Evolutionary conservation across 2,888 invertebrate species (phyloP), one percentile per base, ranked within the genome.

Genomic region (Drosophila trichaetosa): DNA sequence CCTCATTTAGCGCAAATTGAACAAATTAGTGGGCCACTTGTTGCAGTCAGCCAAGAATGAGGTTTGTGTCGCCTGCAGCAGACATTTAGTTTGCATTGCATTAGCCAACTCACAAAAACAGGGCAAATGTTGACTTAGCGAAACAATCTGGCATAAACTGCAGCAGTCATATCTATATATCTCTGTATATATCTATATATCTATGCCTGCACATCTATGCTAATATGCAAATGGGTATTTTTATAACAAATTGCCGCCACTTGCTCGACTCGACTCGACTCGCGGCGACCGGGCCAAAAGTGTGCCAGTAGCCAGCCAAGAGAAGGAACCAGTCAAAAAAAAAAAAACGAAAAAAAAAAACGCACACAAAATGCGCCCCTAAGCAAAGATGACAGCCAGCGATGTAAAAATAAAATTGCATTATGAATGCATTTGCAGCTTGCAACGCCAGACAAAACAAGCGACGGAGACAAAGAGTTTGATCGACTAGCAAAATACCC

Each of bases 371-470:
- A 40, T 65, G 24, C 31, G 57, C 61, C 63, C 38, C 69, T 24
- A 42, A 49, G 58, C 57, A 38, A 38, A 82, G 83, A 80, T 70
- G 83, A 83, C 78, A 86, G 79, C 54, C 59, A 67, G 46, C 72
- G 84, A 74, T 87, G 83, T 87, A 89, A 89, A 84, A 84, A 89
- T 89, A 84, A 89, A 84, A 89, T 89, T 89, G 87, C 84, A 89
- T 87, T 84, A 89, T 84, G 84, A 84, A 76, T 79, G 76, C 89
- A 89, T 69, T 83, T 67, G 76, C 72, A 51, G 40, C 59, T 61
- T 73, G 65, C 65, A 58, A 49, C 21, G 59, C 52, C 36, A 76
- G 51, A 72, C 64, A 67, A 62, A 59, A 36, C 59, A 31, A 48
- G 27, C 61, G 13, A 34, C 31, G 21, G 13, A 46, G 24, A n/a